phyloP scores from a whole-genome alignment of 2,888 invertebrate genomes.

The Philereme vetulata region DNA sequence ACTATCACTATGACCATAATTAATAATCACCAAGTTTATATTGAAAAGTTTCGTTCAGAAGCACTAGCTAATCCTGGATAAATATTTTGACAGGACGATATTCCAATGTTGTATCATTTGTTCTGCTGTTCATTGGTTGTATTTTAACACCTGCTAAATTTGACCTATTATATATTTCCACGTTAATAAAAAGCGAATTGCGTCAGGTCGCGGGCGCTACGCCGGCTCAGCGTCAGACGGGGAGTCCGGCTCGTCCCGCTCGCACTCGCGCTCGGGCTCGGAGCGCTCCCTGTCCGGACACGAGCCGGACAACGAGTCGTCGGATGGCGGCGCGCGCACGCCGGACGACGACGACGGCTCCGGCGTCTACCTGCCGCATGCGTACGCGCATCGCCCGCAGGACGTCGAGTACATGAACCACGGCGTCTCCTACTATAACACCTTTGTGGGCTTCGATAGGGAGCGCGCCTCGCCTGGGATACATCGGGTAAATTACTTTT shows the following conservation, averaged over 20 bases:
- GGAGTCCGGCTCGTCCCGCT: slow-evolving; percentile 90
- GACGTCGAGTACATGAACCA: slow-evolving; percentile 81
- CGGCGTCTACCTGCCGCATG: slow-evolving; percentile 86
- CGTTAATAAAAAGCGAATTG: no score
- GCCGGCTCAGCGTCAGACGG: slow-evolving; percentile 79
- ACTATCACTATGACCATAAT: no score
- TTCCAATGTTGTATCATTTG: no score
- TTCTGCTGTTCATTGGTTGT: no score
- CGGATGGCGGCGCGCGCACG: slow-evolving; percentile 87
- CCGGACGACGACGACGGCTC: slow-evolving; percentile 88
- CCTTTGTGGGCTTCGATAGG: slow-evolving; percentile 83
- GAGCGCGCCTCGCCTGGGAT: slow-evolving; percentile 76
- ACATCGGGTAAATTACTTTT: slow-evolving; percentile 69
- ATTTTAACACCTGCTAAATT: no score
- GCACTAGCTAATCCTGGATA: no score
- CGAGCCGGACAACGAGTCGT: slow-evolving; percentile 90
- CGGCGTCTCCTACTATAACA: slow-evolving; percentile 85
- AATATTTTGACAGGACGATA: no score
- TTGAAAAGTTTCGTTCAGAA: no score
- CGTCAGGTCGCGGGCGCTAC: slow-evolving; percentile 86
- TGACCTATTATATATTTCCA: no score
- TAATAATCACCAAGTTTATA: no score
- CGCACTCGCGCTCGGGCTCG: slow-evolving; percentile 83
- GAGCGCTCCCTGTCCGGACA: slow-evolving; percentile 89
- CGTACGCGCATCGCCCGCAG: slow-evolving; percentile 76